Evolutionary conservation across 2,113 vertebrate genomes (phyloP), one percentile per base, ranked within the genome.

Genomic region (Macrotus californicus): DNA sequence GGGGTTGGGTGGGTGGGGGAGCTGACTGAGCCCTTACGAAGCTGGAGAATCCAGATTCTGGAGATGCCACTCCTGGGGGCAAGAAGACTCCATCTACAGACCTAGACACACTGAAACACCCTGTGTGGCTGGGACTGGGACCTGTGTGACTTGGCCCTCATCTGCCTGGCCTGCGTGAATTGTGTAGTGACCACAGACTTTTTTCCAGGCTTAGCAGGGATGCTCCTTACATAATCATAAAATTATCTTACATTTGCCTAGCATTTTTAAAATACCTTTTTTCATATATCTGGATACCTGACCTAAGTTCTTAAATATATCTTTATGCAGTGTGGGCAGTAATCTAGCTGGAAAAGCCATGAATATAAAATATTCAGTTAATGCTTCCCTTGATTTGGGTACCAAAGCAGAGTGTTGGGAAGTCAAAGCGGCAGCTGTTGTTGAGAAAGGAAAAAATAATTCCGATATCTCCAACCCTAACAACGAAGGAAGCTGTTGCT

Each of bases 41-140:
- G 5, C 72, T 43, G 77, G n/a, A 73, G 48, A 72, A 22, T 81
- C 81, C 73, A 2, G 54, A 22, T 52, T 90, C 41, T 56, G 59
- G 34, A 79, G 86, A 61, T 19, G 5, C 59, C 34, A 6, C 36
- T 77, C 36, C 11, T 18, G 43, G 75, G 43, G 48, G 6, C 48
- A 73, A 91, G 72, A 59, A 46, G 81, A 82, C 0, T 14, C 81
- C 21, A 11, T 26, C 6, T 73, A 36, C 29, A 52, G 46, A 48
- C 24, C 48, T 16, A 19, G 34, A 76, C 56, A 31, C 29, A 34
- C 9, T 36, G 11, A 69, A 46, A 61, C 6, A 39, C 61, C 86
- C n/a, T 6, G 0, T 2, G 9, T 18, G 5, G 19, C 26, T 31
- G 26, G n/a, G 41, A 12, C 16, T 46, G 22, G 7, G 22, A 70